These are phyloP conservation scores for Drosophila tanythrix DNA, from an alignment of 2,888 invertebrate genomes.

Conservation along the genomic window DNA sequence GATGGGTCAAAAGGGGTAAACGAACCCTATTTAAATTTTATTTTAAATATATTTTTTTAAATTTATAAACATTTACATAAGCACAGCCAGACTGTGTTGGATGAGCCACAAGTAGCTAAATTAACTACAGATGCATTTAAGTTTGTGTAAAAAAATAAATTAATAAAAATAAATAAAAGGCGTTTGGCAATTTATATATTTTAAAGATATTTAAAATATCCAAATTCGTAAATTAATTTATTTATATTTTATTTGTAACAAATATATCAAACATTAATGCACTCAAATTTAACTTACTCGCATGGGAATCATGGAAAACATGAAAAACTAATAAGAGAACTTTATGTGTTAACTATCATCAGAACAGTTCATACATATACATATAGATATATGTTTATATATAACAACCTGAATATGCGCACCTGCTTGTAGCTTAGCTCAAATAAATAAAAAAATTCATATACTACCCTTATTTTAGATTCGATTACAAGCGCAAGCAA, in stretches of 20 bases:
- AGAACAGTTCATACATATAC: background rate
- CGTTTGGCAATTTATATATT: background rate
- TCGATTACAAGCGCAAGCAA: constrained; percentile 41
- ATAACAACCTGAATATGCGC: constrained; percentile 1
- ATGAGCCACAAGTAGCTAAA: background rate
- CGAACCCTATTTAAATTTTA: constrained; percentile 10
- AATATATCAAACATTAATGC: background rate
- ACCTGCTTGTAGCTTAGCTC: constrained; percentile 16
- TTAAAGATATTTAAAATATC: background rate
- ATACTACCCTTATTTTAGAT: constrained; percentile 14
- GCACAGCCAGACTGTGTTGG: background rate
- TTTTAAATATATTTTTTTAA: background rate
- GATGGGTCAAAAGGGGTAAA: constrained; percentile 55
- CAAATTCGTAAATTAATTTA: background rate
- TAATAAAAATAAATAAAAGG: background rate
- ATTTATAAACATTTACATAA: background rate
- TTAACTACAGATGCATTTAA: background rate
- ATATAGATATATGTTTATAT: background rate
- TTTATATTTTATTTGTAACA: no score
- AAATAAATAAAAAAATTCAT: background rate
- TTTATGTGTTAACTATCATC: background rate
- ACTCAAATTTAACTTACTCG: background rate
- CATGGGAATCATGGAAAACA: background rate
- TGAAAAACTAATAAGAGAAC: constrained; percentile 1
- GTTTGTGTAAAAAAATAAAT: background rate